Evolutionary conservation across 2,113 vertebrate species (phyloP).

Genomic region (Phainopepla nitens): DNA sequence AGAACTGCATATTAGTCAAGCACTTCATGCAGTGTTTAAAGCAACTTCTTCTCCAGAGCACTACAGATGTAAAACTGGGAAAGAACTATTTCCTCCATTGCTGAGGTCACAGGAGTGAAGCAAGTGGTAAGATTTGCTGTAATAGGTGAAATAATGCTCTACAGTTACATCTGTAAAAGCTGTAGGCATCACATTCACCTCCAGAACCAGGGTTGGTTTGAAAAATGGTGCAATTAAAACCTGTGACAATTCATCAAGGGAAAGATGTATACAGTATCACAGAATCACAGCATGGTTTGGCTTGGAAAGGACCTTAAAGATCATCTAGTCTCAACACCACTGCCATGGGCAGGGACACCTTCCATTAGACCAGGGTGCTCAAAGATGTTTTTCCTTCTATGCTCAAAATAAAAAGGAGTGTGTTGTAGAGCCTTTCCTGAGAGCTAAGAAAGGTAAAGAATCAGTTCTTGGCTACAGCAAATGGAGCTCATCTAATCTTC

Average conservation of each 20-base stretch:
- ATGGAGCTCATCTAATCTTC: not conserved
- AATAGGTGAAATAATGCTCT: not conserved
- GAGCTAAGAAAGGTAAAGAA: not conserved
- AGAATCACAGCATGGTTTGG: not conserved
- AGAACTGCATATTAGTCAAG: not conserved
- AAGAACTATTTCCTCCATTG: not conserved
- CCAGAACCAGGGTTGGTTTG: not conserved
- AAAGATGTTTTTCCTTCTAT: not conserved
- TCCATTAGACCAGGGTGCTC: not conserved
- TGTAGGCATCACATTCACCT: not conserved
- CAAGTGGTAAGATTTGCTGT: not conserved
- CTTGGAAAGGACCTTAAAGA: not conserved
- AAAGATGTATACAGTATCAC: not conserved
- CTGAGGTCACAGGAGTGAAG: not conserved
- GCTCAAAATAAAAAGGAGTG: not conserved
- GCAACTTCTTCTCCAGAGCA: not conserved
- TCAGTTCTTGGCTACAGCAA: not conserved
- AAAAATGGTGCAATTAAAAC: not conserved
- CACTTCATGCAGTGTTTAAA: not conserved
- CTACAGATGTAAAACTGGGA: not conserved
- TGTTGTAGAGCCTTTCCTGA: not conserved
- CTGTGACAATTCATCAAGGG: not conserved
- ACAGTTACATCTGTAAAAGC: not conserved
- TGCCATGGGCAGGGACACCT: not conserved
- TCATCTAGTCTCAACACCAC: not conserved